A percentile compares a stretch with the other conserved stretches of the same genome.
Evolutionary conservation across 2,113 vertebrate genomes (phyloP).

Genomic region (zebrafish (Danio rerio)): DNA sequence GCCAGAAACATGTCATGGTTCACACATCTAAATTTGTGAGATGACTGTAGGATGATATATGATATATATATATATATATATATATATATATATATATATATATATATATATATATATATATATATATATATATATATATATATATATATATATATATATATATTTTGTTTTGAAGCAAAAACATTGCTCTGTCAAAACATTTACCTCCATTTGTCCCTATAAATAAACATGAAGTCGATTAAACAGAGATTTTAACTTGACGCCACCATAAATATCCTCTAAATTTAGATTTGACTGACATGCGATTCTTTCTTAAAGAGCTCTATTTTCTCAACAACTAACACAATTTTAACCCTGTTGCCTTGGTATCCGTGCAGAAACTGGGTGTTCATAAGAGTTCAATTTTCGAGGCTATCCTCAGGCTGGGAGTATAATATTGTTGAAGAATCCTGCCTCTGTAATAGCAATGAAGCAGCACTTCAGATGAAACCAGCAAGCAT

Average conservation of each 20-base stretch:
- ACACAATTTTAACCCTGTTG: slow-evolving; percentile 17
- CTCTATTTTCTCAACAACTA: slow-evolving; percentile 25
- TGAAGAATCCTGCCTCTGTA: slow-evolving; percentile 49
- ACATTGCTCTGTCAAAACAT: not conserved
- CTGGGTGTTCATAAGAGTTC: slow-evolving; percentile 47
- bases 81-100: too few relatives aligned
- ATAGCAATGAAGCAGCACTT: slow-evolving; percentile 54
- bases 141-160: not conserved
- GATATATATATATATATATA: too few relatives aligned
- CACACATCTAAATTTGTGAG: too few relatives aligned
- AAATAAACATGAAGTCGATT: not conserved
- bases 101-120: too few relatives aligned
- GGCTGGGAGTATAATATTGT: slow-evolving; percentile 42
- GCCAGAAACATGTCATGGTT: not conserved
- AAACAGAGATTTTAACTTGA: not conserved
- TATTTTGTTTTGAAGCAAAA: not conserved
- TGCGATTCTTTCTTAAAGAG: slow-evolving; percentile 18
- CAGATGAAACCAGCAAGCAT: slow-evolving; percentile 49
- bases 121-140: too few relatives aligned
- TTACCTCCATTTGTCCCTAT: not conserved
- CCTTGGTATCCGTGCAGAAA: slow-evolving; percentile 47
- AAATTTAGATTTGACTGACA: slow-evolving; percentile 22
- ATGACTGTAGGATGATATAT: too few relatives aligned
- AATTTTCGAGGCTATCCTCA: slow-evolving; percentile 47
- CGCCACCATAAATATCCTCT: not conserved